Evolutionary conservation across 2,888 invertebrate genomes (phyloP).

Genomic region (Epirrita christyi): DNA sequence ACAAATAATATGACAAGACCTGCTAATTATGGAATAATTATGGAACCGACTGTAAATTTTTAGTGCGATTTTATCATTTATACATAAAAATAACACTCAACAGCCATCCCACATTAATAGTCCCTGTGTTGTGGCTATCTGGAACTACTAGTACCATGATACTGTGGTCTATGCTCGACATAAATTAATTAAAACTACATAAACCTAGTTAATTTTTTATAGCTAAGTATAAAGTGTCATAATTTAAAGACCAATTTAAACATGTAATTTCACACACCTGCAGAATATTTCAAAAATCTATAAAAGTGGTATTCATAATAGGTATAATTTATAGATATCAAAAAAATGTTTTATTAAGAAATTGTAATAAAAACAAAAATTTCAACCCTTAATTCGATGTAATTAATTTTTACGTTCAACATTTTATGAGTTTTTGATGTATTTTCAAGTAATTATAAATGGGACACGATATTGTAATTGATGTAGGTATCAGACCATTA

Average conservation of each 20-base stretch:
- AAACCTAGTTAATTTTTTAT: no score
- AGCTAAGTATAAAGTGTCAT: background rate
- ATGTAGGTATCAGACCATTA: constrained; percentile 24
- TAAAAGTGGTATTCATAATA: constrained; percentile 19
- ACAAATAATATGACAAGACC: no score
- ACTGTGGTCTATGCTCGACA: no score
- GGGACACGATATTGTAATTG: constrained; percentile 34
- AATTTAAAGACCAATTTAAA: constrained; percentile 20
- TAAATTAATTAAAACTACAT: no score
- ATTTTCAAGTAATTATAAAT: constrained; percentile 38
- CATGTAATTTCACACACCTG: constrained; percentile 17
- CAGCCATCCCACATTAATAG: no score
- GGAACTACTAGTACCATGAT: no score
- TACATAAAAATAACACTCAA: no score
- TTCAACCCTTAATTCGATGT: constrained; percentile 36
- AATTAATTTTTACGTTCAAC: constrained; percentile 42
- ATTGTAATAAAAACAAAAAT: constrained; percentile 26
- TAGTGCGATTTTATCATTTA: no score
- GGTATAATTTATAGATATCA: constrained; percentile 32
- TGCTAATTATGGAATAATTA: no score
- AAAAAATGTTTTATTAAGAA: constrained; percentile 11
- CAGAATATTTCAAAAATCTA: constrained; percentile 2
- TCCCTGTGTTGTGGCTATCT: no score
- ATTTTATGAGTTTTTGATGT: constrained; percentile 49
- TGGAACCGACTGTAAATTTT: no score